Evolutionary conservation across 2,797 vertebrate species (phyloP).

Genomic region (Lates japonicus): DNA sequence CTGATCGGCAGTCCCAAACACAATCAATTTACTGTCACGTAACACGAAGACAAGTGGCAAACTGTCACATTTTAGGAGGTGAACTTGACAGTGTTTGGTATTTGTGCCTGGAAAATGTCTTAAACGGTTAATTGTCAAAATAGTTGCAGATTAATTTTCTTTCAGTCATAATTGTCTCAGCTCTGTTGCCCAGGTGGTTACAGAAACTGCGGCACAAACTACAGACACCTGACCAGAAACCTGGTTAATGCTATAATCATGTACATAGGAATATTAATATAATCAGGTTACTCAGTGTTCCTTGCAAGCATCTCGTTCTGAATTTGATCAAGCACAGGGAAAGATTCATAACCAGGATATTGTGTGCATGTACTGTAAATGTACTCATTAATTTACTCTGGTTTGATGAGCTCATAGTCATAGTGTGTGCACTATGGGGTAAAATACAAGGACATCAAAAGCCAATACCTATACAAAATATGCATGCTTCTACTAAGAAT

Average conservation of each 20-base stretch:
- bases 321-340: constrained; percentile 22
- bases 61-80: not conserved
- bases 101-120: not conserved
- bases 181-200: not conserved
- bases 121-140: not conserved
- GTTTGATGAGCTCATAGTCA: constrained; percentile 4
- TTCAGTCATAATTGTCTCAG: not conserved
- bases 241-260: not conserved
- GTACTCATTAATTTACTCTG: constrained; percentile 25
- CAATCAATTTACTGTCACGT: not conserved
- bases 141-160: not conserved
- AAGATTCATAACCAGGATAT: not conserved
- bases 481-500: not conserved
- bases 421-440: not conserved
- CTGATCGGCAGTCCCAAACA: not conserved
- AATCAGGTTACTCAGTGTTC: not conserved
- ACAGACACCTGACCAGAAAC: not conserved
- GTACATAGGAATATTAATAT: constrained; percentile 7
- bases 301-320: constrained; percentile 22
- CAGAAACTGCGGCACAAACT: not conserved
- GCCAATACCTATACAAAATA: not conserved
- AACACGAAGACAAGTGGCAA: not conserved
- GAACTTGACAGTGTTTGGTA: not conserved
- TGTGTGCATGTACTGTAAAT: constrained; percentile 23
- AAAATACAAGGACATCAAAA: not conserved